Percentiles rank a stretch among this genome's conserved stretches.
Conservation (phyloP, 2,113 vertebrate species). For the Chrysemys picta region DNA sequence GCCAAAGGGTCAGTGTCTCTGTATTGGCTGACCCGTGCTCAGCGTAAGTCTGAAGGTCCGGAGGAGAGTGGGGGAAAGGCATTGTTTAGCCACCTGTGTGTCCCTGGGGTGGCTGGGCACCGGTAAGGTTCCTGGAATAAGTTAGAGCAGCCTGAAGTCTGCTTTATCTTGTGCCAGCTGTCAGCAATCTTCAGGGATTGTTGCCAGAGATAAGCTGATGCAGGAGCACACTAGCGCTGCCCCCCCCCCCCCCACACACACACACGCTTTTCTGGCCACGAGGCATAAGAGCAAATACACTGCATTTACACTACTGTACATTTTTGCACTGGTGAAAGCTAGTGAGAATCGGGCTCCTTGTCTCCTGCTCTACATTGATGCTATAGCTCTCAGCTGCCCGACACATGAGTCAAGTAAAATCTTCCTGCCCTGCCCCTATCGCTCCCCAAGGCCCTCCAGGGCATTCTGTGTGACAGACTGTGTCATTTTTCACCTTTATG, state of each 20-base stretch:
- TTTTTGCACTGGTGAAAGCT: neutral
- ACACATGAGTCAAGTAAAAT: neutral
- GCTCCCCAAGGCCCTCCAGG: neutral
- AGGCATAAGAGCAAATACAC: neutral
- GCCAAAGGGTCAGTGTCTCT: neutral
- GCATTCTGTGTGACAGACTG: accelerated
- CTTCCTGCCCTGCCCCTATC: neutral
- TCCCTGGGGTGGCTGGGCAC: neutral
- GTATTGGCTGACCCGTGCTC: neutral
- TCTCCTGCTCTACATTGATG: neutral
- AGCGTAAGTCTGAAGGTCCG: neutral
- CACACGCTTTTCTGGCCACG: neutral
- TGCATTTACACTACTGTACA: neutral
- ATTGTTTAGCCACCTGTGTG: neutral
- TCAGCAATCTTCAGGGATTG: neutral
- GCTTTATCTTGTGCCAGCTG: neutral
- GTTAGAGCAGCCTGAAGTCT: neutral
- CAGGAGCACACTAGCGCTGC: neutral
- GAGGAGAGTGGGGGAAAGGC: neutral
- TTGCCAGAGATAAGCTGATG: neutral
- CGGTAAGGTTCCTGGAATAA: neutral
- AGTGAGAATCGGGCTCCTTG: neutral
- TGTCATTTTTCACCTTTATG: conserved; percentile 43
- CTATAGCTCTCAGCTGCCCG: neutral
- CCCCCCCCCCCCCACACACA: too few relatives aligned